Base-by-base conservation (phyloP, 2,113 vertebrate genomes). In the Ahaetulla prasina region DNA sequence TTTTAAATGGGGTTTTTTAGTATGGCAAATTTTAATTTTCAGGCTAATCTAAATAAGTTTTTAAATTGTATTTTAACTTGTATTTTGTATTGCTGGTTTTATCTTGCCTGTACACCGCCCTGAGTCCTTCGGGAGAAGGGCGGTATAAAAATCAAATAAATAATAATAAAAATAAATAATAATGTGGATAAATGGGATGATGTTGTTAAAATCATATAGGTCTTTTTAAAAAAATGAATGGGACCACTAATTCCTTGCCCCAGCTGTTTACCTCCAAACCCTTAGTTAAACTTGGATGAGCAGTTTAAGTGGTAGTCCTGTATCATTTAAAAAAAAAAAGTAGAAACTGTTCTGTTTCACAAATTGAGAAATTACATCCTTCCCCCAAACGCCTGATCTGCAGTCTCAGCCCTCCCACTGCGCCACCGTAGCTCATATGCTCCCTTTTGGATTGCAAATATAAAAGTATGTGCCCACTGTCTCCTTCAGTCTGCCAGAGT, bases 401-500 rank as follows among this genome's bases (percentile, higher is more conserved):
- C 35, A 43, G 35, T 43, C 74, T 10, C 35, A 43, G 8, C 18
- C 25, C 25, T 9, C 9, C 53, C 55, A 25, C 55, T 57, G 55
- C 2, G 54, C 54, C 22, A 55, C 54, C 2, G 2, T 22, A 2
- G 55, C 23, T 9, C 23, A 9, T 57, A 57, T 57, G 23, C 23
- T 39, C 89, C 3, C 91, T 14, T 45, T 80, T 89, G 22, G 47
- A 86, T 49, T 74, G 80, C 39, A n/a, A 5, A 35, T 84, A 54
- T 87, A 30, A 52, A 92, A 16, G 39, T 1, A 84, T n/a, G 53
- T 52, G 68, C n/a, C 86, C 2, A 30, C 20, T 35, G 50, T 94
- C 93, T 43, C 88, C 91, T 91, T 93, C 47, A 39, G 87, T 87
- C 92, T 92, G 91, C 27, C 91, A 96, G 91, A 52, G 16, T 88